These are phyloP conservation scores for Zelostemma sp. DNA, from an alignment of 1,140 invertebrate genomes.

Conservation along the genomic window DNA sequence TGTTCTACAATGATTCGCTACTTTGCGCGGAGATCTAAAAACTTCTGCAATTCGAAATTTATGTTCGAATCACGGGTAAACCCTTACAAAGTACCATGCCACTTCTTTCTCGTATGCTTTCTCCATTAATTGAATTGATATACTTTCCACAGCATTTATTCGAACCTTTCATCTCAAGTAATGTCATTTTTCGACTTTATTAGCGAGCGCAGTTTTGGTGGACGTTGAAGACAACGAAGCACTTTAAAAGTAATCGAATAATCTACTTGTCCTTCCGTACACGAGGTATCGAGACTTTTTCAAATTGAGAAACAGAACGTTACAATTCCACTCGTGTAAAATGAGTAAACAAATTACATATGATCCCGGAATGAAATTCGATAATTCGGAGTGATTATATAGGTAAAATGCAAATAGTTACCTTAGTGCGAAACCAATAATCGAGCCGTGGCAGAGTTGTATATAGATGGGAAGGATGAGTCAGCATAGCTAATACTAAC, in stretches of 20 bases:
- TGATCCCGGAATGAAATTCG: conserved; percentile 43
- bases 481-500: conserved; percentile 64
- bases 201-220: conserved; percentile 14
- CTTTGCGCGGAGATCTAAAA: neutral
- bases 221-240: conserved; percentile 12
- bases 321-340: no score
- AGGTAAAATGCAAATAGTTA: conserved; percentile 61
- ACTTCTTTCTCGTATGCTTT: no score
- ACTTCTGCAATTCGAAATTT: no score
- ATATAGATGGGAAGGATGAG: conserved; percentile 68
- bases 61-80: no score
- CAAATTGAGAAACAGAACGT: no score
- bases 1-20: conserved; percentile 39
- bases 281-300: no score
- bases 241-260: conserved; percentile 25
- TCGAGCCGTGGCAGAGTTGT: conserved; percentile 57
- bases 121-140: neutral
- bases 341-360: no score
- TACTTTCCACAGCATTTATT: no score
- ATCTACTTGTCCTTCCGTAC: conserved; percentile 7
- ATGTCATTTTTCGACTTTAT: conserved; percentile 42
- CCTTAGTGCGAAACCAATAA: conserved; percentile 67
- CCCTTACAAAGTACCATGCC: no score
- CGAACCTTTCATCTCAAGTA: conserved; percentile 25
- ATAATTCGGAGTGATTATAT: conserved; percentile 53